phyloP scores from a whole-genome alignment of 2,888 invertebrate species.

The Octodonta nipae region DNA sequence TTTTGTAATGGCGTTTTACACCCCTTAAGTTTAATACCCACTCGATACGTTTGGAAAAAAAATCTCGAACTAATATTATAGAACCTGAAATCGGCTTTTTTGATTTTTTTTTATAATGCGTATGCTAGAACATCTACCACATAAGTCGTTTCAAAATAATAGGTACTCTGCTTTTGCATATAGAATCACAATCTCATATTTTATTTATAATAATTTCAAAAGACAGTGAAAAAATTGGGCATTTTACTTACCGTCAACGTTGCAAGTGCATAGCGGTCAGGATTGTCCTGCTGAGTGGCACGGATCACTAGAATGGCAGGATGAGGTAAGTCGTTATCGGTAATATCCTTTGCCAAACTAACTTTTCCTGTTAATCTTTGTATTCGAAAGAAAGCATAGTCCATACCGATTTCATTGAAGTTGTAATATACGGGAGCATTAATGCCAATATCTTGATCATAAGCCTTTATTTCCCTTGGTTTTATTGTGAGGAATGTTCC shows the following conservation, averaged over 20 bases:
- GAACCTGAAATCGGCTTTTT: no score
- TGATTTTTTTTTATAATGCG: no score
- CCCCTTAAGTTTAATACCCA: no score
- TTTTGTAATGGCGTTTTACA: no score
- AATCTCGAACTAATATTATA: no score
- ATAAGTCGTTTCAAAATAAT: no score
- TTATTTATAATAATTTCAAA: no score
- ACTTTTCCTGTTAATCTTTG: slow-evolving; percentile 52
- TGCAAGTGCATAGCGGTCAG: slow-evolving; percentile 70
- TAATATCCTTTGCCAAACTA: slow-evolving; percentile 43
- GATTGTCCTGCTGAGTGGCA: slow-evolving; percentile 63
- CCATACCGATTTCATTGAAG: slow-evolving; percentile 48
- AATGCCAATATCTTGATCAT: slow-evolving; percentile 70
- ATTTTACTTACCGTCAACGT: slow-evolving; percentile 50
- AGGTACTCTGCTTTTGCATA: no score
- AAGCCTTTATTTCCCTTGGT: slow-evolving; percentile 61
- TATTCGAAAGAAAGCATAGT: slow-evolving; percentile 49
- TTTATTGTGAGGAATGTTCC: slow-evolving; percentile 51
- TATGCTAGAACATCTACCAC: no score
- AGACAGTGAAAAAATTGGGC: not conserved
- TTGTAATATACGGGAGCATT: slow-evolving; percentile 59
- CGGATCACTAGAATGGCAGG: slow-evolving; percentile 71
- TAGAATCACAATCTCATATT: no score
- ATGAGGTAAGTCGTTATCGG: slow-evolving; percentile 48
- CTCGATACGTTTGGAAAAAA: no score